Evolutionary conservation across 1,140 invertebrate species (phyloP).

Genomic region (Procambarus clarkii): DNA sequence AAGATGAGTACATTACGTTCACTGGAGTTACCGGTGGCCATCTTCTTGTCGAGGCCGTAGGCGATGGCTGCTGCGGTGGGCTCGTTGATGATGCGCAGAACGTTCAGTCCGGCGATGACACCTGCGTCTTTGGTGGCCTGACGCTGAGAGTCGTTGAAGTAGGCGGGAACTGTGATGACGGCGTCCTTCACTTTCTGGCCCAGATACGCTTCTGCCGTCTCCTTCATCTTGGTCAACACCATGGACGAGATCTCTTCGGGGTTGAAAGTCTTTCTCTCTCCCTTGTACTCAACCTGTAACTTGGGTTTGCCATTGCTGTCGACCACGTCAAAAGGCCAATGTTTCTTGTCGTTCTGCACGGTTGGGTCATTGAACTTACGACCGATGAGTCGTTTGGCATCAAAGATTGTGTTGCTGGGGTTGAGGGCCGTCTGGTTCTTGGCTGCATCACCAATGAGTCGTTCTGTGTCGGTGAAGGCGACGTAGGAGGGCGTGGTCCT

Average conservation of each 20-base stretch:
- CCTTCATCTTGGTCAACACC: slow-evolving; percentile 38
- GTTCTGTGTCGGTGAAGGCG: slow-evolving; percentile 18
- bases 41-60: slow-evolving; percentile 27
- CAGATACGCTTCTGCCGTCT: slow-evolving; percentile 24
- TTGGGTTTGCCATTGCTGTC: neutral
- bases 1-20: slow-evolving; percentile 77
- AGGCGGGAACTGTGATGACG: slow-evolving; percentile 21
- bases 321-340: slow-evolving; percentile 19
- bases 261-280: slow-evolving; percentile 21
- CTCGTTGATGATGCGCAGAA: slow-evolving; percentile 34
- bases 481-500: slow-evolving; percentile 22
- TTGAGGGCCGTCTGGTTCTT: slow-evolving; percentile 29
- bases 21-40: slow-evolving; percentile 64
- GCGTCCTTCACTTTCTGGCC: slow-evolving; percentile 19
- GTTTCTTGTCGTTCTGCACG: slow-evolving; percentile 22
- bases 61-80: slow-evolving; percentile 34
- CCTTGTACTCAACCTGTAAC: neutral
- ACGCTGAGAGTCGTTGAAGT: slow-evolving; percentile 37
- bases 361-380: slow-evolving; percentile 21
- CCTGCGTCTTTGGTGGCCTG: slow-evolving; percentile 36
- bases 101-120: slow-evolving; percentile 16
- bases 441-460: slow-evolving; percentile 17
- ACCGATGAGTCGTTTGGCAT: slow-evolving; percentile 20
- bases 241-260: slow-evolving; percentile 35
- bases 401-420: slow-evolving; percentile 14